A percentile compares a stretch with the other conserved stretches of the same genome.
Evolutionary conservation across 2,113 vertebrate genomes (phyloP).

Genomic region (Ibidorhyncha struthersii): DNA sequence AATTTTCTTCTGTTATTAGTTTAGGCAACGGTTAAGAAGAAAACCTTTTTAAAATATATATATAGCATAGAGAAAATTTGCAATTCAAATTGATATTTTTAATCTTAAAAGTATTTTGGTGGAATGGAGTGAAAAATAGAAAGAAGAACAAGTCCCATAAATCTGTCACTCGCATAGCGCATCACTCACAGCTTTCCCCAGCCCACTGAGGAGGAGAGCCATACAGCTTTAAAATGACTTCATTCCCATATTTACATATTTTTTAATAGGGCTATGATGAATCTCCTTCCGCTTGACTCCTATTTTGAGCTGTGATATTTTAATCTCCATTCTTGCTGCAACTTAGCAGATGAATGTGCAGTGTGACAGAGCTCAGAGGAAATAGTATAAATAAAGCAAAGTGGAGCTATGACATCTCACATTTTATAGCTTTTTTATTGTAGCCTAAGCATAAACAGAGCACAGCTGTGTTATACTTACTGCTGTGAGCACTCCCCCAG

Average conservation of each 20-base stretch:
- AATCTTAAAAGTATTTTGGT: constrained; percentile 71
- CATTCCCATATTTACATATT: constrained; percentile 82
- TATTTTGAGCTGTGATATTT: constrained; percentile 86
- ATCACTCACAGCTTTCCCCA: constrained; percentile 61
- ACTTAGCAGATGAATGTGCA: constrained; percentile 82
- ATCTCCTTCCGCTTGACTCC: constrained; percentile 85
- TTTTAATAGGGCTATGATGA: constrained; percentile 85
- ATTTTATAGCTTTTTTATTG: constrained; percentile 87
- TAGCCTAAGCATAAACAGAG: constrained; percentile 84
- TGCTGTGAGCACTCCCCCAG: constrained; percentile 72
- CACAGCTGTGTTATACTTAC: constrained; percentile 86
- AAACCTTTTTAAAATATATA: constrained; percentile 1
- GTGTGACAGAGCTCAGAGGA: constrained; percentile 84
- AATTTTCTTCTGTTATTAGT: constrained; percentile 48
- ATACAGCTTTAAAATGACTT: constrained; percentile 79
- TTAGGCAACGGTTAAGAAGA: constrained; percentile 44
- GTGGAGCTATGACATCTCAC: constrained; percentile 84
- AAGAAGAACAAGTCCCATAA: constrained; percentile 37
- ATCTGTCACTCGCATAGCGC: constrained; percentile 52
- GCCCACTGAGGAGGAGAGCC: constrained; percentile 49
- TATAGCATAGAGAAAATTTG: constrained; percentile 53
- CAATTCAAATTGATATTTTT: constrained; percentile 70
- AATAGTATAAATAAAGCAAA: constrained; percentile 86
- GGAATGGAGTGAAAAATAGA: constrained; percentile 59
- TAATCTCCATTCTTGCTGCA: constrained; percentile 84